Base-by-base conservation (phyloP, 1,140 invertebrate species). In the Ceratitis capitata region DNA sequence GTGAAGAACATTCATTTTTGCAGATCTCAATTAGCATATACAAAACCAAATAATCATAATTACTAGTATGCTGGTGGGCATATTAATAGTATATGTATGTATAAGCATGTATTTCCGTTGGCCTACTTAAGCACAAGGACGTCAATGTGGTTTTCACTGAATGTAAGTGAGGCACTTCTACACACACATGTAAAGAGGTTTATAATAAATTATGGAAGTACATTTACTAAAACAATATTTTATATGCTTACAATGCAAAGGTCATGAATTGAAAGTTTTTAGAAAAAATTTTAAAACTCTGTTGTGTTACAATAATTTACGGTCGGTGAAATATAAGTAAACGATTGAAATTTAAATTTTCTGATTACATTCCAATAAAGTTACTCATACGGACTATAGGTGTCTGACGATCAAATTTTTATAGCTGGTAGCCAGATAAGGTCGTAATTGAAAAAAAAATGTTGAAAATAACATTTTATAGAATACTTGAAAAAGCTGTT, bases 1-100 rank as follows among this genome's bases (percentile, higher is more conserved):
- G 61, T 69, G 61, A 69, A 69, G 32, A 69, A 64, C 39, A 69
- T 35, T 69, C 29, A 69, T 69, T 69, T n/a, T 69, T 69, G 61
- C 29, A 39, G 32, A 69, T 69, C 61, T 69, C 61, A 69, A 69
- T 69, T 69, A 35, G 61, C 61, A 29, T 19, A 69, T 19, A 69
- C 39, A 69, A 69, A 69, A 39, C 61, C 2, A 69, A 69, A 69
- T 69, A 69, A 69, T 69, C 61, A 35, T 69, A 69, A 69, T 69
- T 19, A 69, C 61, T 39, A 29, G 61, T 35, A 16, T 2, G 61
- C 61, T 69, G 61, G 12, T 69, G 5, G 61, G 32, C 61, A 69
- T 69, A 69, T 69, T 69, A 6, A 35, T 69, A n/a, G n/a, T n/a
- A n/a, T n/a, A n/a, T n/a, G n/a, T n/a, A n/a, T n/a, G n/a, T n/a